A percentile compares a stretch with the other conserved stretches of the same genome.
These are phyloP conservation scores for Sturnus vulgaris DNA, from an alignment of 2,113 vertebrate species.

Conservation along the genomic window DNA sequence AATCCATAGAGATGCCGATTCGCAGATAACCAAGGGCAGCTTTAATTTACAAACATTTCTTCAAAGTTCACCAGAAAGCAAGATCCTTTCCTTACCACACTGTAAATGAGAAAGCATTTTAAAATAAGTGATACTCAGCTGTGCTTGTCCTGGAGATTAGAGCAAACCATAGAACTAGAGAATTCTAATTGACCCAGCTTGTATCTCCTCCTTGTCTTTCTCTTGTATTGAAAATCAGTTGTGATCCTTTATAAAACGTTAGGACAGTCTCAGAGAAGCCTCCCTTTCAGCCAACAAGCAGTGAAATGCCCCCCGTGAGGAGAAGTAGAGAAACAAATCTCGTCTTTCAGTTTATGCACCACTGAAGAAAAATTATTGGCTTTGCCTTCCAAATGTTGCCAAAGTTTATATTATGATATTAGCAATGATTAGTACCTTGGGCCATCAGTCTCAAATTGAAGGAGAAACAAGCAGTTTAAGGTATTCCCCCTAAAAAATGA, in stretches of 20 bases:
- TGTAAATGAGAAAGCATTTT: not conserved
- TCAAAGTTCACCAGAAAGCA: not conserved
- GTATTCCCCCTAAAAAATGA: not conserved
- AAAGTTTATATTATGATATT: not conserved
- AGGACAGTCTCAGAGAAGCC: not conserved
- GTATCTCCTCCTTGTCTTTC: not conserved
- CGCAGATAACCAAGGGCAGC: not conserved
- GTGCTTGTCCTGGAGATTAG: not conserved
- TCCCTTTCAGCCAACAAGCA: not conserved
- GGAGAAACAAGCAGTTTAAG: not conserved
- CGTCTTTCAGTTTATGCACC: not conserved
- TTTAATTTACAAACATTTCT: not conserved
- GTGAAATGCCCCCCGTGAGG: not conserved
- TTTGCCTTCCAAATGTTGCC: not conserved
- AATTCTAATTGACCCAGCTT: not conserved
- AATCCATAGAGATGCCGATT: not conserved
- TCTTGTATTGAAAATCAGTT: not conserved
- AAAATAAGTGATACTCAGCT: not conserved
- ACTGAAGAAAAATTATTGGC: not conserved
- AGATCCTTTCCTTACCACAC: not conserved
- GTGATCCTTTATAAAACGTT: not conserved
- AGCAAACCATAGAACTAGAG: not conserved
- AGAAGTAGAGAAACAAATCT: not conserved
- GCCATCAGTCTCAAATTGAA: not conserved
- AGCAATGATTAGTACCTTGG: not conserved